A percentile compares a stretch with the other conserved stretches of the same genome.
These are phyloP conservation scores for Lepus americanus DNA, from an alignment of 2,113 vertebrate genomes.

Conservation along the genomic window DNA sequence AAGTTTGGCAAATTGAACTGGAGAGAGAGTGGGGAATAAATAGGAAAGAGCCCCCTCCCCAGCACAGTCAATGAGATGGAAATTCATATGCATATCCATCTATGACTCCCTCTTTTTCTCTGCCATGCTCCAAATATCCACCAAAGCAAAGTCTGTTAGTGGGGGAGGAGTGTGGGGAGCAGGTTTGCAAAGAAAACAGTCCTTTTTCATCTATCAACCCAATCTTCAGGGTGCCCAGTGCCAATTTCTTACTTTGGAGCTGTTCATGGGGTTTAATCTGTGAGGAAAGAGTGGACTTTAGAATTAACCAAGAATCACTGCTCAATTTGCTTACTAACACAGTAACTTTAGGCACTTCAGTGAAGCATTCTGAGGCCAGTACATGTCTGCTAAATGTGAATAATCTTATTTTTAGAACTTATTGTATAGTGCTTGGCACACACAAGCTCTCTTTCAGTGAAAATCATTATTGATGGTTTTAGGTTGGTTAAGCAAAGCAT, in stretches of 20 bases:
- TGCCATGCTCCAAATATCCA: neutral
- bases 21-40: neutral
- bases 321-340: neutral
- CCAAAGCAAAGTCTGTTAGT: no score
- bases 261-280: neutral
- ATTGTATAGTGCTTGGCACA: neutral
- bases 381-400: neutral
- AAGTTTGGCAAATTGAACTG: neutral
- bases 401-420: neutral
- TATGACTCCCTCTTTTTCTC: neutral
- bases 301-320: neutral
- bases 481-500: neutral
- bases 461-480: neutral
- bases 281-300: neutral
- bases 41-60: neutral
- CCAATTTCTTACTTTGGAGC: neutral
- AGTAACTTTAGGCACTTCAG: neutral
- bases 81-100: neutral
- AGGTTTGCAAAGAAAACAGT: neutral
- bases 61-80: neutral
- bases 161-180: accelerated
- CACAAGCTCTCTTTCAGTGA: neutral
- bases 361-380: neutral
- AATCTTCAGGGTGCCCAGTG: neutral
- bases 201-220: neutral